Evolutionary conservation across 2,797 vertebrate species (phyloP), one percentile per base, ranked within the genome.

Genomic region (Eulemur albifrons): DNA sequence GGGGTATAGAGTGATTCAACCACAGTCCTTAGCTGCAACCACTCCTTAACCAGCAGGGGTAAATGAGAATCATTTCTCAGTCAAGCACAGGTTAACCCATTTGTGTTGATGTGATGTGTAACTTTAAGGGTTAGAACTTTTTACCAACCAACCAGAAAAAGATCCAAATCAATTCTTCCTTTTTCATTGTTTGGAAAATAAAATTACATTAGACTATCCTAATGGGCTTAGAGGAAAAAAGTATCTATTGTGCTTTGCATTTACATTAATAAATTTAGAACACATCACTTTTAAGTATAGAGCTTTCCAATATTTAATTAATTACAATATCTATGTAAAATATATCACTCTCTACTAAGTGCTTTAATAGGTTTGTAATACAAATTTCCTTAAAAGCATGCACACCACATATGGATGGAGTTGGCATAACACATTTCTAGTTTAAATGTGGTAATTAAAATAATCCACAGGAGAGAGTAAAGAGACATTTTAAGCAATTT

Each of bases 171-270:
- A 45, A 73, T 82, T 65, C 38, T 92, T 87, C 30, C 18, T 59
- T 90, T 87, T 61, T 38, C 32, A 54, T 45, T 81, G n/a, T 89
- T 86, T 90, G 20, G 76, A 48, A 95, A 93, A 91, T 59, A 93
- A 91, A 93, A 95, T 73, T 82, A 70, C 2, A n/a, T 87, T 72
- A 92, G 21, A 65, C 9, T 67, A 38, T 57, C 14, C 25, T 85
- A 72, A 65, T 48, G 27, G 61, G 48, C 52, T 84, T 76, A 52
- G 12, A 76, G 72, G 45, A 35, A 25, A 27, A 54, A 50, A 67
- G 59, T 11, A 67, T 59, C 21, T 43, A 65, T 52, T 69, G 21
- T 17, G 75, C 43, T 72, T 86, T 57, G 10, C 38, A 65, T 87
- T 83, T 72, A 54, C 27, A 84, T 70, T 48, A 86, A 86, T 93